Conservation (phyloP, 2,113 vertebrate species). For the Callorhinus ursinus region DNA sequence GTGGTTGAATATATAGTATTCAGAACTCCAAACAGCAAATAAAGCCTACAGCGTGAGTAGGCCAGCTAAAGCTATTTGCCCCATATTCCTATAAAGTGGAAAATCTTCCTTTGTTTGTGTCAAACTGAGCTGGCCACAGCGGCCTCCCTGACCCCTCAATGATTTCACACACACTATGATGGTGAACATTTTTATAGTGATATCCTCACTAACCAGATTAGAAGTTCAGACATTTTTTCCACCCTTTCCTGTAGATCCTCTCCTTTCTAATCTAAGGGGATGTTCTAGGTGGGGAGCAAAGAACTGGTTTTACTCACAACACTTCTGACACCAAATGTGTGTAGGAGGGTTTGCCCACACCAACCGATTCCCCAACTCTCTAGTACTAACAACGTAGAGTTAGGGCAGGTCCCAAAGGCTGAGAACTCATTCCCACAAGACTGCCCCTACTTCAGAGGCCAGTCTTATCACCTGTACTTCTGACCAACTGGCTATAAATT, state of each 20-base stretch:
- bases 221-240: background rate
- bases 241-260: background rate
- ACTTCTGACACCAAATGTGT: background rate
- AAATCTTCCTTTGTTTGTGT: background rate
- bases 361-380: background rate
- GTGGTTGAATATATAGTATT: background rate
- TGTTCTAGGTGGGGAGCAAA: too few relatives aligned
- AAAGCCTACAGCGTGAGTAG: background rate
- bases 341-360: background rate
- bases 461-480: background rate
- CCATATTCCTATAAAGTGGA: background rate
- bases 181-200: background rate
- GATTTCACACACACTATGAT: background rate
- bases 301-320: background rate
- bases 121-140: background rate
- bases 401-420: background rate
- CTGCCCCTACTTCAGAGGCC: background rate
- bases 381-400: background rate
- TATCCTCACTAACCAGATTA: background rate
- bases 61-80: background rate
- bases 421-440: background rate
- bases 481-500: background rate
- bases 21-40: background rate
- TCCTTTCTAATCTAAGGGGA: background rate
- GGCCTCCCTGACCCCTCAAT: background rate